Percentiles rank a stretch among this genome's conserved stretches.
These are phyloP conservation scores for Pogonognathellus flavescens DNA, from an alignment of 1,140 invertebrate genomes.

Conservation along the genomic window DNA sequence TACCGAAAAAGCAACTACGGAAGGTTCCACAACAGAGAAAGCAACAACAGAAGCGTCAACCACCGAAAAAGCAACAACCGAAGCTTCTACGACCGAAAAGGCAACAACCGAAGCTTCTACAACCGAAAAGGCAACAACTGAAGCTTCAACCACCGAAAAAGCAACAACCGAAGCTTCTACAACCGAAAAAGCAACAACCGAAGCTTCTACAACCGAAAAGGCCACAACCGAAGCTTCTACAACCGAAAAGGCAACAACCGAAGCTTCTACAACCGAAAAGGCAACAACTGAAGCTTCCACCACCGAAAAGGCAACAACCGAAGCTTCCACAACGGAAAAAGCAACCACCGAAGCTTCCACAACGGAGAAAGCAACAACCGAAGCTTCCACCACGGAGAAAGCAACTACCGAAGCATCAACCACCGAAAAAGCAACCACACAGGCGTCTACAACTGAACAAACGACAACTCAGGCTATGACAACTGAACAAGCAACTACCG, in stretches of 20 bases:
- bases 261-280: not conserved
- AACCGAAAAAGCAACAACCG: not conserved
- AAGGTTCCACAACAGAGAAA: not conserved
- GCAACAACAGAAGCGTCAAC: constrained; percentile 1
- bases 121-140: not conserved
- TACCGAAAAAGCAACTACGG: not conserved
- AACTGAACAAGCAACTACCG: not conserved
- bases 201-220: not conserved
- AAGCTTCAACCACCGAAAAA: not conserved
- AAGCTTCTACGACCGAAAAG: not conserved
- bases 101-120: not conserved
- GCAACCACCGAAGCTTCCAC: not conserved
- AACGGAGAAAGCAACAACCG: not conserved
- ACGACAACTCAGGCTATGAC: not conserved
- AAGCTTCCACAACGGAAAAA: not conserved
- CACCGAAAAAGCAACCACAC: not conserved
- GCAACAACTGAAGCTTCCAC: constrained; percentile 5
- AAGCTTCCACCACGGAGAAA: not conserved
- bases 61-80: not conserved
- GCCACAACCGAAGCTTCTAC: not conserved
- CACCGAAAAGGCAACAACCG: not conserved
- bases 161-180: not conserved
- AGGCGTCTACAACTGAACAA: not conserved
- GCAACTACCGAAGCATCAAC: not conserved
- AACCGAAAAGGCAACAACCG: not conserved